Percentiles rank a stretch among this genome's conserved stretches.
Conservation (phyloP, 1,140 invertebrate species). For the Ylistrum balloti region DNA sequence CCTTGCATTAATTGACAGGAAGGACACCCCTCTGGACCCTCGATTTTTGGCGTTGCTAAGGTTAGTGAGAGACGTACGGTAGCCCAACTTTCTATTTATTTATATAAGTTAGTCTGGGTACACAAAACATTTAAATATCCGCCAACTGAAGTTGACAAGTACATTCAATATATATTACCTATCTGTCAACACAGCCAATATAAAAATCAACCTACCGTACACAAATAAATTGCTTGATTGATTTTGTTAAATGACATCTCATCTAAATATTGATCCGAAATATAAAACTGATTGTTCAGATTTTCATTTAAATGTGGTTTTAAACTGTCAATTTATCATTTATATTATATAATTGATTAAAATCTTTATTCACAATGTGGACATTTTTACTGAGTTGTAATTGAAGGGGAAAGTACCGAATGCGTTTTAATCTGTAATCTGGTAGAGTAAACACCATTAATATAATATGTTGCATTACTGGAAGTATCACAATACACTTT, state of each 20-base stretch:
- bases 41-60: not conserved
- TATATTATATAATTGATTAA: not conserved
- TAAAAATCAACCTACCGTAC: slow-evolving; percentile 14
- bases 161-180: not conserved
- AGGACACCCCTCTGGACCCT: not conserved
- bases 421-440: not conserved
- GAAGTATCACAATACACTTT: not conserved
- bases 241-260: not conserved
- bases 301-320: slow-evolving; percentile 20
- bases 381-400: not conserved
- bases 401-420: not conserved
- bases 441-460: not conserved
- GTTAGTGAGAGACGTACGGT: not conserved
- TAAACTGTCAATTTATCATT: not conserved
- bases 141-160: not conserved
- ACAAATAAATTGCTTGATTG: slow-evolving; percentile 35
- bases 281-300: not conserved
- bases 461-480: not conserved
- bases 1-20: no score
- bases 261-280: not conserved
- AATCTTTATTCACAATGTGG: not conserved
- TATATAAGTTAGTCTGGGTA: not conserved
- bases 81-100: not conserved
- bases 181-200: not conserved
- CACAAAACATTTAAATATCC: not conserved